These are phyloP conservation scores for Sula dactylatra DNA, from an alignment of 2,113 vertebrate genomes.

Conservation along the genomic window DNA sequence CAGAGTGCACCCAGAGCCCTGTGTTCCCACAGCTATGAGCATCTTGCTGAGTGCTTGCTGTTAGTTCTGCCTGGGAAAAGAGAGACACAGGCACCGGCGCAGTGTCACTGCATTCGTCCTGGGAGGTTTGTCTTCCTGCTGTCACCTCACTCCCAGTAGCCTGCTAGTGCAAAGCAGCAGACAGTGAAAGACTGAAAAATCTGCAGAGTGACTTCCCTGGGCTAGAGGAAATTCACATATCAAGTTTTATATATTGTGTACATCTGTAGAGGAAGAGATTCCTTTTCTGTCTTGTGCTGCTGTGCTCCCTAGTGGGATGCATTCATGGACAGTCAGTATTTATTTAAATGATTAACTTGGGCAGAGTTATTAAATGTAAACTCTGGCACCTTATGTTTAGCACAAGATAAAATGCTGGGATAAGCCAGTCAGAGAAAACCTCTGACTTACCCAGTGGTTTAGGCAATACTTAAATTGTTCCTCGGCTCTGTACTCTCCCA, in stretches of 20 bases:
- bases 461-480: not conserved
- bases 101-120: accelerated
- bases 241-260: not conserved
- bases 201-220: not conserved
- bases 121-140: not conserved
- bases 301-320: not conserved
- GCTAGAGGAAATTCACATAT: not conserved
- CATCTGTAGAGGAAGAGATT: not conserved
- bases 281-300: not conserved
- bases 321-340: not conserved
- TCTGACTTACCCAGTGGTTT: not conserved
- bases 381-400: not conserved
- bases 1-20: not conserved
- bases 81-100: accelerated
- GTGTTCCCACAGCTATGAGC: not conserved
- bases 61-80: not conserved
- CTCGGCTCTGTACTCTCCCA: not conserved
- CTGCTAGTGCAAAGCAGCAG: not conserved
- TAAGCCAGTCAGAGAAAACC: not conserved
- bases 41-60: not conserved
- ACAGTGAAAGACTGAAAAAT: not conserved
- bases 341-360: not conserved
- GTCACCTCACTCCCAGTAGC: not conserved
- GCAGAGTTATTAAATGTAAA: slow-evolving; percentile 26
- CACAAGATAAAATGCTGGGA: not conserved